These are phyloP conservation scores for Ricordea florida DNA, from an alignment of 92 coral and sea anemone genomes.

Conservation along the genomic window DNA sequence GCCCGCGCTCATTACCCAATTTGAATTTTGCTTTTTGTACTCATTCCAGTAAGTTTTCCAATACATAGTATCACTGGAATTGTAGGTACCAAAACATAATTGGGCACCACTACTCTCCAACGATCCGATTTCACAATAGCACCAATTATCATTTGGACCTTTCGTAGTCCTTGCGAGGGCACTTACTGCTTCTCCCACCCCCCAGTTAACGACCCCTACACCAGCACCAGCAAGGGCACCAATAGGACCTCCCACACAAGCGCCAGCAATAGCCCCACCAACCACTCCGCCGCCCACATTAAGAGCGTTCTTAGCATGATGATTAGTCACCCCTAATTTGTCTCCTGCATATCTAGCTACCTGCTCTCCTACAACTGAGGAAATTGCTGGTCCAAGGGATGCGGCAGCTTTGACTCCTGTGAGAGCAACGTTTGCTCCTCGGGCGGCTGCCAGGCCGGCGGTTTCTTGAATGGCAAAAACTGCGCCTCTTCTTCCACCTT, in stretches of 20 bases:
- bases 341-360: constrained; percentile 7
- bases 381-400: constrained; percentile 3
- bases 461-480: constrained; percentile 12
- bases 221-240: constrained; percentile 11
- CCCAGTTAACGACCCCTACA: not conserved
- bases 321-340: not conserved
- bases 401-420: not conserved
- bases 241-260: not conserved
- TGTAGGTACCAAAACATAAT: constrained; percentile 11
- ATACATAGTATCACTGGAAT: not conserved
- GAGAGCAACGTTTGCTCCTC: not conserved
- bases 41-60: not conserved
- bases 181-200: not conserved
- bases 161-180: not conserved
- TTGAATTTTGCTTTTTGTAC: not conserved
- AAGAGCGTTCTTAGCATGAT: not conserved
- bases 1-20: constrained; percentile 2
- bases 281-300: not conserved
- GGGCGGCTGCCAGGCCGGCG: not conserved
- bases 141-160: not conserved
- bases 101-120: not conserved
- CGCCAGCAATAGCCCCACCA: constrained; percentile 1
- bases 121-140: constrained; percentile 9
- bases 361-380: not conserved
- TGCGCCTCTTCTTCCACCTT: not conserved